Percentiles rank a stretch among this genome's conserved stretches.
phyloP scores from a whole-genome alignment of 1,140 invertebrate species.

The Agrypnia vestita region DNA sequence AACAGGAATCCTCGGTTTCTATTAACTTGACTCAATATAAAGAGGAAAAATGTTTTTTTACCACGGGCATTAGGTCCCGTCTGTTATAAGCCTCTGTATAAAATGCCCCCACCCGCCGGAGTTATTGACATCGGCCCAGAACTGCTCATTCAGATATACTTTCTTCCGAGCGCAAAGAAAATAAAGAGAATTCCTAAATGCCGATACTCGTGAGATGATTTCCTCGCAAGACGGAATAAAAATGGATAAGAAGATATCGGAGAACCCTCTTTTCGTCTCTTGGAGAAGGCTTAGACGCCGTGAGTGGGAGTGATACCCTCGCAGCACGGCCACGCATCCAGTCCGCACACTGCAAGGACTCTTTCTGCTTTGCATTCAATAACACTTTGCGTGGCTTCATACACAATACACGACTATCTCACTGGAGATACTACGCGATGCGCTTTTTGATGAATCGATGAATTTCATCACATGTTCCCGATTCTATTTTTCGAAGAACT shows the following conservation, averaged over 20 bases:
- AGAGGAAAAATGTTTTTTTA: slow-evolving; percentile 52
- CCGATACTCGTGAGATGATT: slow-evolving; percentile 54
- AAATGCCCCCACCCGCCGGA: slow-evolving; percentile 1
- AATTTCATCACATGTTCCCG: too few species aligned
- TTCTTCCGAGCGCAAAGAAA: slow-evolving; percentile 43
- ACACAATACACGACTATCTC: too few species aligned
- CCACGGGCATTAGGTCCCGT: slow-evolving; percentile 46
- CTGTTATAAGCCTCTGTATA: slow-evolving; percentile 42
- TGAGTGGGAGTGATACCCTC: slow-evolving; percentile 5
- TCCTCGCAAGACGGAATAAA: slow-evolving; percentile 48
- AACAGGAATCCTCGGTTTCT: slow-evolving; percentile 52
- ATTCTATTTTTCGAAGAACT: too few species aligned
- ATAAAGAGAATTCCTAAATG: slow-evolving; percentile 55
- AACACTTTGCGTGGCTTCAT: background rate
- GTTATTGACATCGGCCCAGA: slow-evolving; percentile 38
- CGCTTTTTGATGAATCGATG: too few species aligned
- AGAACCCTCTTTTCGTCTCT: slow-evolving; percentile 39
- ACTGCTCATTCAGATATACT: slow-evolving; percentile 49
- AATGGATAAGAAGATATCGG: slow-evolving; percentile 54
- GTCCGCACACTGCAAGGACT: background rate
- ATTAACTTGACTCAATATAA: slow-evolving; percentile 53
- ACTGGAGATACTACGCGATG: too few species aligned
- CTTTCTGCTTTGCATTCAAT: slow-evolving; percentile 26
- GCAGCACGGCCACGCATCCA: background rate
- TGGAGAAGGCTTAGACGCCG: slow-evolving; percentile 30